Evolutionary conservation across 2,797 vertebrate genomes (phyloP).

Genomic region (Anas capensis): DNA sequence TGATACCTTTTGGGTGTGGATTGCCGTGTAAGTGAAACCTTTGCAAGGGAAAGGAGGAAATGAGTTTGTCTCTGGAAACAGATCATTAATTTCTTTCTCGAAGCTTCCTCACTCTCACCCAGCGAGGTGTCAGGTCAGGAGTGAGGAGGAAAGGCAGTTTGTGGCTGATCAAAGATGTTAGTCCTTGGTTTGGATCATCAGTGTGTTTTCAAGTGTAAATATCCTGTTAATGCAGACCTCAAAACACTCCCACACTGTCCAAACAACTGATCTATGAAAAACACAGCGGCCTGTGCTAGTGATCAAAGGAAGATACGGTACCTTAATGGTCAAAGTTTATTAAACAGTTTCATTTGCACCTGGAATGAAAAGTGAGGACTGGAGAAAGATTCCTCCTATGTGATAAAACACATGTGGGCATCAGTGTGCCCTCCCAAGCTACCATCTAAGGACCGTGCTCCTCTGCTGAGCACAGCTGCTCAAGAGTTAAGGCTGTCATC

Average conservation of each 20-base stretch:
- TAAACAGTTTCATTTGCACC: slow-evolving; percentile 56
- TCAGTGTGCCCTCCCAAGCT: not conserved
- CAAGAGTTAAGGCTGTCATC: slow-evolving; percentile 35
- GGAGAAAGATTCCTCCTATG: slow-evolving; percentile 21
- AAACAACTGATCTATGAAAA: slow-evolving; percentile 71
- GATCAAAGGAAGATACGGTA: slow-evolving; percentile 68
- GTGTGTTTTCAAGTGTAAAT: slow-evolving; percentile 73
- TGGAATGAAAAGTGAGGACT: slow-evolving; percentile 48
- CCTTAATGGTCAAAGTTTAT: slow-evolving; percentile 59
- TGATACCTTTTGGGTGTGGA: not conserved
- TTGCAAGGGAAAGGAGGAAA: slow-evolving; percentile 15
- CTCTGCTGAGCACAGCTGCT: not conserved
- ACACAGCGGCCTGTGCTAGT: slow-evolving; percentile 55
- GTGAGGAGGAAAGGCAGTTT: slow-evolving; percentile 22
- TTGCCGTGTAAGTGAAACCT: slow-evolving; percentile 14
- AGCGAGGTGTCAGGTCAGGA: slow-evolving; percentile 62
- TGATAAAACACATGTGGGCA: not conserved
- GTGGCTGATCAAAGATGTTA: slow-evolving; percentile 68
- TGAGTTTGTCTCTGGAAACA: slow-evolving; percentile 39
- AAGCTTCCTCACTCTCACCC: slow-evolving; percentile 45
- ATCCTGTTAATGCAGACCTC: slow-evolving; percentile 67
- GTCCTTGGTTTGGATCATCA: slow-evolving; percentile 39
- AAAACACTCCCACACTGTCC: slow-evolving; percentile 62
- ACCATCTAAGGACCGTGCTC: not conserved
- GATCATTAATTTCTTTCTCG: slow-evolving; percentile 40